These are phyloP conservation scores for Callocephalon fimbriatum DNA, from an alignment of 2,113 vertebrate species.

Conservation along the genomic window DNA sequence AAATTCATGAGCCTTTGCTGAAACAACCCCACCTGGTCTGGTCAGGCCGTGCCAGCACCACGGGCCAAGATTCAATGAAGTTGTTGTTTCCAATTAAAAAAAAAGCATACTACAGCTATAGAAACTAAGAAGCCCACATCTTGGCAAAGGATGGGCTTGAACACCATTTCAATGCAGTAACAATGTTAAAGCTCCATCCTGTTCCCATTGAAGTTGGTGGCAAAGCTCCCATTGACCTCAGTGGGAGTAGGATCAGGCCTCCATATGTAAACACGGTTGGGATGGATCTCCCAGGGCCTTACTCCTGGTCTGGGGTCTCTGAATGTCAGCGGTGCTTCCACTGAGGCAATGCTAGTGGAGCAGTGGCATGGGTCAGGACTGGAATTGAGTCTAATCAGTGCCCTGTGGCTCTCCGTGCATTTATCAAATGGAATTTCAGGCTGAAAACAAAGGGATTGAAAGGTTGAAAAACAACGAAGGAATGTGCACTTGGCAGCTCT, in stretches of 20 bases:
- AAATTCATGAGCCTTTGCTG: background rate
- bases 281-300: background rate
- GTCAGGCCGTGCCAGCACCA: background rate
- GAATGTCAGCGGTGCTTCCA: background rate
- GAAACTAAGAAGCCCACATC: background rate
- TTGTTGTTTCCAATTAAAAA: slow-evolving; percentile 4
- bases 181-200: background rate
- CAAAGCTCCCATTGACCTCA: slow-evolving; percentile 8
- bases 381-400: slow-evolving; percentile 9
- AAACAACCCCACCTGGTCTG: background rate
- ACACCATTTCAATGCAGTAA: background rate
- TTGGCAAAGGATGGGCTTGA: background rate
- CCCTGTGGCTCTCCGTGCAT: background rate
- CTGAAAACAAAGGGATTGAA: slow-evolving; percentile 61
- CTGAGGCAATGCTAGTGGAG: background rate
- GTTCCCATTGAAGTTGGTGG: background rate
- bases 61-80: background rate
- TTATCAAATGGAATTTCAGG: slow-evolving; percentile 61
- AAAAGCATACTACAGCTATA: background rate
- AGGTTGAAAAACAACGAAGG: slow-evolving; percentile 68
- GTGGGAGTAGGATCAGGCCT: background rate
- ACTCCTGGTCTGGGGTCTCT: background rate
- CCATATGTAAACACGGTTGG: background rate
- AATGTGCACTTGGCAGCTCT: slow-evolving; percentile 67
- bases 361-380: background rate